Base-by-base conservation (phyloP, 2,888 invertebrate species). In the Acanthosoma haemorrhoidale region DNA sequence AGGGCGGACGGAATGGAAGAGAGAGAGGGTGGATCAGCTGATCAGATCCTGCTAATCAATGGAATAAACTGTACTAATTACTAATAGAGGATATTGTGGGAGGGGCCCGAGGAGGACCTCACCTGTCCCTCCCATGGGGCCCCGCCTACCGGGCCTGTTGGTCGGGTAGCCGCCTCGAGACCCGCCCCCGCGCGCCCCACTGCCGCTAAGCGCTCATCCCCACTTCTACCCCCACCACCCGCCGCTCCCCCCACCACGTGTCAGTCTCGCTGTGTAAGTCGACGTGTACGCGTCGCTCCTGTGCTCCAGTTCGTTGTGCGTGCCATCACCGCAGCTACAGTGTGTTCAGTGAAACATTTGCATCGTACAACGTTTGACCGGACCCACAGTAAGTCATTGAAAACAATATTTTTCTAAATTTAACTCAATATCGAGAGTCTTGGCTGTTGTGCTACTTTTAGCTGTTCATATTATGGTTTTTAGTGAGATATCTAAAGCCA, bases 61-160 rank as follows among this genome's bases (percentile, higher is more conserved):
- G 61, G 61, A 61, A 61, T 61, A 61, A 61, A 61, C 61, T 61
- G 34, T 61, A 61, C 61, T 61, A 61, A 61, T 61, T 61, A 61
- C 61, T 61, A 61, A 61, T 61, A 61, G 61, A 61, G 61, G 38
- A 36, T 21, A n/a, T 1, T n/a, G 36, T 36, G 61, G 61, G 61
- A 16, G 61, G 15, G 36, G 38, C 32, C 34, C 4, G 21, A 6
- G 18, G 36, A 11, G 61, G 36, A 21, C 9, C 60, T 32, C 3
- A 1, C 16, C 4, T 18, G 13, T 13, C 31, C 60, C 60, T 34
- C 60, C 36, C 51, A 3, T 1, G 1, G 21, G 8, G 61, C 61
- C 25, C 34, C 61, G 38, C 61, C 61, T n/a, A 21, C 61, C 38
- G n/a, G 51, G 51, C 1, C 51, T 25, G 43, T 51, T 29, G 51